Evolutionary conservation across 2,888 invertebrate species (phyloP).

Genomic region (Chouioia cunea): DNA sequence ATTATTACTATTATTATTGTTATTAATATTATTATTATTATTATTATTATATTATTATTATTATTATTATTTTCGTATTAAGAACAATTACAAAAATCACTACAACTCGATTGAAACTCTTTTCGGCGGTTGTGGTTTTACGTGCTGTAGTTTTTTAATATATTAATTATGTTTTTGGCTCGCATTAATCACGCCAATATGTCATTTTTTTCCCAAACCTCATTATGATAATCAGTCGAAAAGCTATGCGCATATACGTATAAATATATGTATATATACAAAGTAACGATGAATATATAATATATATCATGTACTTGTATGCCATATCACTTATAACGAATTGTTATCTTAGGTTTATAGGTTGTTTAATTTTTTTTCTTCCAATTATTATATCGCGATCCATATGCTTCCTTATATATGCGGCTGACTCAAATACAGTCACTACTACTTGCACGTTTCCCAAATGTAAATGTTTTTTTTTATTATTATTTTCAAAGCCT

Average conservation of each 20-base stretch:
- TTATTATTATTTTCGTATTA: constrained; percentile 7
- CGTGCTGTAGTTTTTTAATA: not conserved
- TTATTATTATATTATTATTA: constrained; percentile 16
- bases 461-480: not conserved
- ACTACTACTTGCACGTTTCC: constrained; percentile 13
- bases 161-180: constrained; percentile 1
- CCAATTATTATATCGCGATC: constrained; percentile 9
- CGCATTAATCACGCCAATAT: constrained; percentile 4
- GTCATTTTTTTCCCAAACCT: constrained; percentile 43
- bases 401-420: constrained; percentile 20
- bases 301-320: constrained; percentile 51
- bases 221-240: constrained; percentile 66
- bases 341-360: constrained; percentile 47
- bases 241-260: constrained; percentile 64
- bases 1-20: too few relatives aligned
- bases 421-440: constrained; percentile 6
- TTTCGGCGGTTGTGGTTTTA: constrained; percentile 37
- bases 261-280: constrained; percentile 58
- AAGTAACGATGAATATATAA: constrained; percentile 56
- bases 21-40: constrained; percentile 18
- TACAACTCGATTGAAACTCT: constrained; percentile 31
- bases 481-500: constrained; percentile 4
- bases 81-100: constrained; percentile 30
- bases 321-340: constrained; percentile 50
- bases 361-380: constrained; percentile 23